Conservation (phyloP, 37 sponge, comb jelly and placozoan genomes). For the Beroe ovata region DNA sequence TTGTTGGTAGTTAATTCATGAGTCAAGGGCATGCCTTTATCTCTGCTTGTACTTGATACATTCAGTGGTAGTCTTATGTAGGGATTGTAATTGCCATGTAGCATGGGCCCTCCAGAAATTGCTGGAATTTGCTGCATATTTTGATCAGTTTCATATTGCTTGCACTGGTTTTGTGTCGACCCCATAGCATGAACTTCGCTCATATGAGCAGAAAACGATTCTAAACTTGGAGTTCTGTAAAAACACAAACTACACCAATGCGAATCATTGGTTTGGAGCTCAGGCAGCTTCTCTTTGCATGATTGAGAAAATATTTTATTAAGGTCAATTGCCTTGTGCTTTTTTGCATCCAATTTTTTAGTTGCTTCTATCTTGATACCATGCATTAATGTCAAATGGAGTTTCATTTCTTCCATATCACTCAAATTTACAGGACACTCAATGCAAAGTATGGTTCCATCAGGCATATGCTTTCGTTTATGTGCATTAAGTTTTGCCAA, state of each 20-base stretch:
- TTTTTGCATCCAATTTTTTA: background rate
- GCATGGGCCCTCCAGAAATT: background rate
- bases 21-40: background rate
- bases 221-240: background rate
- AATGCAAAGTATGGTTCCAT: constrained; percentile 9
- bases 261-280: background rate
- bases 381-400: constrained; percentile 17
- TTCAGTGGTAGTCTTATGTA: background rate
- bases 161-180: background rate
- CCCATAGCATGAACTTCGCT: background rate
- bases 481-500: background rate
- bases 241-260: background rate
- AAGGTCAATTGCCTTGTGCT: background rate
- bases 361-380: constrained; percentile 27
- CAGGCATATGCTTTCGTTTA: background rate
- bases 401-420: constrained; percentile 44
- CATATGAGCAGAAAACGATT: background rate
- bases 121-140: background rate
- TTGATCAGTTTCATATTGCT: no score
- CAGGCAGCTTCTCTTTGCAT: background rate
- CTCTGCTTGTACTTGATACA: background rate
- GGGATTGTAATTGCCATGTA: background rate
- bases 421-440: background rate
- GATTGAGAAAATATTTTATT: background rate
- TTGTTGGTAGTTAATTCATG: background rate